Percentiles rank a stretch among this genome's conserved stretches.
phyloP scores from a whole-genome alignment of 2,888 invertebrate species.

The Meiosimyza decipiens region DNA sequence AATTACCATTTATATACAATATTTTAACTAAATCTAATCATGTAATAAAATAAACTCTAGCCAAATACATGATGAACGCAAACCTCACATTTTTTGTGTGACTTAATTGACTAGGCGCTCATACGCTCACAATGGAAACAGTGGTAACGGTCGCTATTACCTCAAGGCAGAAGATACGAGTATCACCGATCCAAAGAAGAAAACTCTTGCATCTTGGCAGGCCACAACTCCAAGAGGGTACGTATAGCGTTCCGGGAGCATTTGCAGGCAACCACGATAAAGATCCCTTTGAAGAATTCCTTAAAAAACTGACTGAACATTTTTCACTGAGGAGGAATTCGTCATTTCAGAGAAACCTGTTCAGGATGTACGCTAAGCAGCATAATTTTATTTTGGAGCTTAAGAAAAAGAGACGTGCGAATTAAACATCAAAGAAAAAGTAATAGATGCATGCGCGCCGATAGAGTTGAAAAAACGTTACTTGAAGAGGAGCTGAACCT shows the following conservation, averaged over 20 bases:
- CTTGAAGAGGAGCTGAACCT: too few relatives aligned
- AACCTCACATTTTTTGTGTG: slow-evolving; percentile 26
- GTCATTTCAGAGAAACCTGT: slow-evolving; percentile 40
- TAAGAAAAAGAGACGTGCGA: not conserved
- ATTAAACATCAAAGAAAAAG: too few relatives aligned
- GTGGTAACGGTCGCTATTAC: slow-evolving; percentile 37
- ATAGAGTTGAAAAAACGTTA: too few relatives aligned
- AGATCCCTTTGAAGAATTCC: slow-evolving; percentile 13
- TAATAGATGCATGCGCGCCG: too few relatives aligned
- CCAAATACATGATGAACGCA: too few relatives aligned
- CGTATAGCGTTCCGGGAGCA: slow-evolving; percentile 33
- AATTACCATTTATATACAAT: too few relatives aligned
- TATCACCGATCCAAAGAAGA: slow-evolving; percentile 33
- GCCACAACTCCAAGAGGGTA: slow-evolving; percentile 35
- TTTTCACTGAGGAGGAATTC: slow-evolving; percentile 38
- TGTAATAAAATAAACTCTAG: too few relatives aligned
- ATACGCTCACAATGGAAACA: slow-evolving; percentile 41
- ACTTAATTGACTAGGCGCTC: slow-evolving; percentile 42
- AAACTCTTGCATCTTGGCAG: slow-evolving; percentile 37
- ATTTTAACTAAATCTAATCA: too few relatives aligned
- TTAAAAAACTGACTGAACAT: slow-evolving; percentile 29
- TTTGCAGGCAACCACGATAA: slow-evolving; percentile 8
- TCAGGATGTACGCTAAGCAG: too few relatives aligned
- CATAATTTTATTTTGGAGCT: slow-evolving; percentile 40
- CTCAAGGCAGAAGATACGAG: slow-evolving; percentile 36